These are phyloP conservation scores for Thomomys bottae DNA, from an alignment of 2,113 vertebrate species.

Conservation along the genomic window DNA sequence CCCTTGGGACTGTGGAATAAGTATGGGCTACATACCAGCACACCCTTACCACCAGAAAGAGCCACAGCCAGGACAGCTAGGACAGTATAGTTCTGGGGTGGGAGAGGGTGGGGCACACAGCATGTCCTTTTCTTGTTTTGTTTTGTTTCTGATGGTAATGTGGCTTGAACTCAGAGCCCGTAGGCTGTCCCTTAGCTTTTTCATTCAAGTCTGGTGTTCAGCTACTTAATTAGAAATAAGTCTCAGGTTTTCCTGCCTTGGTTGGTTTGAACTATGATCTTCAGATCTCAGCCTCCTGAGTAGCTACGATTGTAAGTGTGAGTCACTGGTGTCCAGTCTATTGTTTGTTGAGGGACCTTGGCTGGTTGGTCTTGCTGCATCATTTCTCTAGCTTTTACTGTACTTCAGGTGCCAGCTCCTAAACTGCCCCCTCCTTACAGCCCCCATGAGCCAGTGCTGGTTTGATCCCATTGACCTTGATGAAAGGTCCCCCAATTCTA, in stretches of 20 bases:
- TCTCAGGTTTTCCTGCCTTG: too few species aligned
- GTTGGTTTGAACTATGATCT: too few species aligned
- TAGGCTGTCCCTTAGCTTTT: too few species aligned
- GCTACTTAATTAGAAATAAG: too few species aligned
- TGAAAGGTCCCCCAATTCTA: neutral
- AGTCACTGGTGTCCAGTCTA: too few species aligned
- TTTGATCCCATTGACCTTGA: neutral
- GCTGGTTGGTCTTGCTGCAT: neutral
- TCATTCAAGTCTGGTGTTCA: too few species aligned
- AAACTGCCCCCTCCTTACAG: neutral
- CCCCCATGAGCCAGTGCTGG: neutral
- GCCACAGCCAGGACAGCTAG: too few species aligned
- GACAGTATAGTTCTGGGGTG: neutral
- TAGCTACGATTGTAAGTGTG: too few species aligned
- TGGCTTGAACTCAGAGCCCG: too few species aligned
- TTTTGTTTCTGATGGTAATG: too few species aligned
- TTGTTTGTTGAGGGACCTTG: neutral
- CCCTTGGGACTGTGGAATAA: neutral
- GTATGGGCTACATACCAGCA: neutral
- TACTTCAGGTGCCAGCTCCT: fast-evolving
- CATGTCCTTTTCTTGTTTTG: too few species aligned
- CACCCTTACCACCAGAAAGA: fast-evolving
- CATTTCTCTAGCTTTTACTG: fast-evolving
- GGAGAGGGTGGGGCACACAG: neutral
- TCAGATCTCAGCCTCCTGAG: too few species aligned